Evolutionary conservation across 92 coral and sea anemone genomes (phyloP), one percentile per base, ranked within the genome.

Genomic region (Epizoanthus rinbou): DNA sequence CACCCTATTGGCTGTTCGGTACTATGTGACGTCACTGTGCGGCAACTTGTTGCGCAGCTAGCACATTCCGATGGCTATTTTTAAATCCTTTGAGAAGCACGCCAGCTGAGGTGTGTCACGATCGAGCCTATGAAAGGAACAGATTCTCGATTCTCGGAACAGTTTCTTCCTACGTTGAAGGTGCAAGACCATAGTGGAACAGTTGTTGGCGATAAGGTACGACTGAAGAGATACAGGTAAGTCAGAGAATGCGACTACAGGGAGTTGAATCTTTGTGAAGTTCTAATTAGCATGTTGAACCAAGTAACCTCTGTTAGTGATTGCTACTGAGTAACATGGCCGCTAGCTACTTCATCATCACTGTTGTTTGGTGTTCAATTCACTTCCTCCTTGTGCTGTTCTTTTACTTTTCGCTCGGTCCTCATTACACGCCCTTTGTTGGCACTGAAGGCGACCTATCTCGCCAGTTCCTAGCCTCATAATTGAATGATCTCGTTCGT

Each of bases 51-150:
- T 43, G 76, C 76, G 43, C 57, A 45, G 28, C 53, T 56, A 41
- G 18, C 57, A 71, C 76, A 67, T 67, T 67, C 73, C 73, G 45
- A 67, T 19, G 73, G 73, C 76, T 71, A 71, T 71, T 19, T 71
- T 71, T 71, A 71, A 47, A n/a, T 71, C 57, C 50, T 71, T 56
- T 18, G n/a, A 45, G 76, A 71, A 71, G 33, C n/a, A 71, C 57
- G n/a, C 15, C 57, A 19, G 76, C 13, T 28, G 76, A 71, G 76
- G 76, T 71, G 58, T 71, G 57, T 56, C 76, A 24, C 9, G 45
- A 19, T 41, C 45, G 25, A 8, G 16, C 15, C 16, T 2, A 45
- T 22, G 28, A 69, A 69, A 18, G 54, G 43, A 69, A 33, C 25
- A 18, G 10, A 6, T 45, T 18, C 0, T 39, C 13, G 76, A 33